phyloP scores from a whole-genome alignment of 2,113 vertebrate genomes.

The Anguilla japonica region DNA sequence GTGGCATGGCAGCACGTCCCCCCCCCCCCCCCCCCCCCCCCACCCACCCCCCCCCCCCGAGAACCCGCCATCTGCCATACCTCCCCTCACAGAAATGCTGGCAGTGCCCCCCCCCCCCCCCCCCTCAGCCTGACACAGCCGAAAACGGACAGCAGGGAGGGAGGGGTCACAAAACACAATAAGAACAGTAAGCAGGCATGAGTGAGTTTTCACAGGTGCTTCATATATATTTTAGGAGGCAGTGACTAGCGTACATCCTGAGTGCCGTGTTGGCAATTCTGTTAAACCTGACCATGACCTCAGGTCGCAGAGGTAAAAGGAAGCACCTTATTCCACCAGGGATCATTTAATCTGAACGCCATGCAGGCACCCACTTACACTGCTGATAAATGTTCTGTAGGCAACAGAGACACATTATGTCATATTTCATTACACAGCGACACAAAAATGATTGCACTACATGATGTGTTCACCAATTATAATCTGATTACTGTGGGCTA shows the following conservation, averaged over 20 bases:
- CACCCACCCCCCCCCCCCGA: neutral
- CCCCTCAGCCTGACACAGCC: neutral
- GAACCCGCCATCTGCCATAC: neutral
- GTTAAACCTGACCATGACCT: neutral
- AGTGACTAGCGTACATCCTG: neutral
- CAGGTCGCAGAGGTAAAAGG: neutral
- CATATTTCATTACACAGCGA: neutral
- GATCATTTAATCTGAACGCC: neutral
- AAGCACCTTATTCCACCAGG: neutral
- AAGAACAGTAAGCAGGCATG: neutral
- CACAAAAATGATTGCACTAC: neutral
- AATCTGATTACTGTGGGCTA: neutral
- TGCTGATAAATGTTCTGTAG: neutral
- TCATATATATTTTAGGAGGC: neutral
- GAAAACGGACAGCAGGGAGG: neutral
- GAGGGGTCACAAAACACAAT: neutral
- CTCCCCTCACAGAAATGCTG: neutral
- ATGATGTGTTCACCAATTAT: neutral
- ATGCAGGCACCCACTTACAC: neutral
- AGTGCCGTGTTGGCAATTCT: neutral
- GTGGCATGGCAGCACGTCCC: neutral
- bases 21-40: neutral
- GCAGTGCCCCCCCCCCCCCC: neutral
- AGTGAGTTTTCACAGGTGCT: neutral
- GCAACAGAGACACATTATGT: neutral